phyloP scores from a whole-genome alignment of 2,797 vertebrate genomes.

The Ceryle rudis region DNA sequence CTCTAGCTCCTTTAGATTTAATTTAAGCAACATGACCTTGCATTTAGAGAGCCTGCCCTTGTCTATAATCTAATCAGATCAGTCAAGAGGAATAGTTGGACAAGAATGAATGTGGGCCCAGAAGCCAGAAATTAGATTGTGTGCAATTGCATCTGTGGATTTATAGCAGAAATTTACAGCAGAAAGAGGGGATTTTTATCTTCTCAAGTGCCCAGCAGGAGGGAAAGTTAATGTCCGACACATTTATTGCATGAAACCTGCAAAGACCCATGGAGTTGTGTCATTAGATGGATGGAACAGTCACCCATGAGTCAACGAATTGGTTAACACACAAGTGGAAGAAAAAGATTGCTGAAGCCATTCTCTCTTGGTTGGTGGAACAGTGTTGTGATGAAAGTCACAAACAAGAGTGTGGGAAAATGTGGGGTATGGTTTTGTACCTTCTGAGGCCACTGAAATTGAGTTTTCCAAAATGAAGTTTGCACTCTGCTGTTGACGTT shows the following conservation, averaged over 20 bases:
- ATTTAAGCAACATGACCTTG: constrained; percentile 61
- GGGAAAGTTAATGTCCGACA: constrained; percentile 18
- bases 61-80: constrained; percentile 59
- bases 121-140: constrained; percentile 58
- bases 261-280: neutral
- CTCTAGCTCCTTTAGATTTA: constrained; percentile 42
- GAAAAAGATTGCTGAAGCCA: neutral
- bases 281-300: neutral
- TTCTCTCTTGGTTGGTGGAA: neutral
- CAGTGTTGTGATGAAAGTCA: neutral
- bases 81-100: constrained; percentile 56
- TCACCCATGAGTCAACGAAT: neutral
- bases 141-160: constrained; percentile 58
- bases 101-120: constrained; percentile 46
- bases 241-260: constrained; percentile 21
- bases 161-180: constrained; percentile 58
- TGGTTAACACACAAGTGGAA: neutral
- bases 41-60: constrained; percentile 44
- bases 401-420: neutral
- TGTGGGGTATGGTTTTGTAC: neutral
- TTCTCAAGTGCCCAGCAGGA: neutral
- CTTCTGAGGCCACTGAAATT: neutral
- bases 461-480: neutral
- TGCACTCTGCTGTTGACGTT: neutral
- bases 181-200: constrained; percentile 37